phyloP scores from a whole-genome alignment of 2,888 invertebrate species.

The Dinocampus coccinellae region DNA sequence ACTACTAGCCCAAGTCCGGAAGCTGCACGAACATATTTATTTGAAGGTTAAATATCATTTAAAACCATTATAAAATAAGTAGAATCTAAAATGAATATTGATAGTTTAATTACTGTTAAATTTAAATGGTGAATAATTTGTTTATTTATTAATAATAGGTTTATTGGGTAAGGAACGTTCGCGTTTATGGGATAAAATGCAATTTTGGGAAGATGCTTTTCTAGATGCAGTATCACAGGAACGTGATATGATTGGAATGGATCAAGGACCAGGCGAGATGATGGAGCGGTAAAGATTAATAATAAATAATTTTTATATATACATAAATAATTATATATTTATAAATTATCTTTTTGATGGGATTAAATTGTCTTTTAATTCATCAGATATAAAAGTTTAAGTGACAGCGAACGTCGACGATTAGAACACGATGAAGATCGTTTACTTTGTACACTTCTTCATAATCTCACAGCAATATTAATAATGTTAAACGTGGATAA shows the following conservation, averaged over 20 bases:
- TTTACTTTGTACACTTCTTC: slow-evolving; percentile 92
- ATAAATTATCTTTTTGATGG: no score
- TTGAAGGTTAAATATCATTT: slow-evolving; percentile 78
- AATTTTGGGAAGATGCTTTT: slow-evolving; percentile 99
- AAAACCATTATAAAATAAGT: no score
- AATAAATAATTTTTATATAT: neutral
- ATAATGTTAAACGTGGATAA: slow-evolving; percentile 92
- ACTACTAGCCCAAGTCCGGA: slow-evolving; percentile 92
- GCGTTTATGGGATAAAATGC: slow-evolving; percentile 97
- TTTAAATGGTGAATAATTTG: neutral
- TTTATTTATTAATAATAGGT: slow-evolving; percentile 55
- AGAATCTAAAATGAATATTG: no score
- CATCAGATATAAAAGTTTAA: slow-evolving; percentile 85
- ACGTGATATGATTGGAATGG: slow-evolving; percentile 99
- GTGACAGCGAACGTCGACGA: slow-evolving; percentile 92
- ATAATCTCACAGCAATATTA: slow-evolving; percentile 96
- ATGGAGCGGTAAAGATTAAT: slow-evolving; percentile 82
- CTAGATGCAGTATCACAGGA: slow-evolving; percentile 98
- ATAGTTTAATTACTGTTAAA: no score
- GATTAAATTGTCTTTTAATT: slow-evolving; percentile 10
- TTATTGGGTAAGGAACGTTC: slow-evolving; percentile 82
- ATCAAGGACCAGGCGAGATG: slow-evolving; percentile 99
- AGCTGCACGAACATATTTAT: slow-evolving; percentile 89
- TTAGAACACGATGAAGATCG: slow-evolving; percentile 98
- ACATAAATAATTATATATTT: neutral